Evolutionary conservation across 2,888 invertebrate genomes (phyloP).

Genomic region (Odontomyia ornata): DNA sequence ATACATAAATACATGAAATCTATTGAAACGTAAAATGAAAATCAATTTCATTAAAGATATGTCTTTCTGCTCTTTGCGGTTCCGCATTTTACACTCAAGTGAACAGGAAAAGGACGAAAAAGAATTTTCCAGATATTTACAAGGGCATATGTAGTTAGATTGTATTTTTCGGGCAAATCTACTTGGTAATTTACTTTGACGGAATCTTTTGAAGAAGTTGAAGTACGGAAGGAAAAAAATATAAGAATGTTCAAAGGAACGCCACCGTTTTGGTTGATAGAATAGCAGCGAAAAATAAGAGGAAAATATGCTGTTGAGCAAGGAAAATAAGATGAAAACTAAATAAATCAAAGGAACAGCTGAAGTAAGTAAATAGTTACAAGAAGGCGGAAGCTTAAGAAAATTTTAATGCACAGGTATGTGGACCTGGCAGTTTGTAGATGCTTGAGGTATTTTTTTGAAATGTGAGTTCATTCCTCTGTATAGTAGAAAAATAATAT

Average conservation of each 20-base stretch:
- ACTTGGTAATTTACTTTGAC: constrained; percentile 20
- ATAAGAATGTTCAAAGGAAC: no score
- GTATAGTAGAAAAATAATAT: no score
- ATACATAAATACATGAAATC: constrained; percentile 8
- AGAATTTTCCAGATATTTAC: no score
- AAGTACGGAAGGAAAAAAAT: neutral
- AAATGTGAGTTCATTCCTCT: no score
- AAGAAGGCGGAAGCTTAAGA: no score
- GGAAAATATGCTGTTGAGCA: neutral
- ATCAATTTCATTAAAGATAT: constrained; percentile 30
- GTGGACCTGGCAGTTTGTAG: no score
- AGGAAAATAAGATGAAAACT: neutral
- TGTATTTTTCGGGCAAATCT: neutral
- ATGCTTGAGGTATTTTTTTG: no score
- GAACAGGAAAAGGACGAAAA: constrained; percentile 29
- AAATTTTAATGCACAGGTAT: no score
- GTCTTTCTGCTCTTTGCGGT: neutral
- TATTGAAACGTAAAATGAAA: neutral
- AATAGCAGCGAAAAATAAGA: neutral
- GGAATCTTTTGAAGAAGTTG: neutral
- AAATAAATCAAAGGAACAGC: constrained; percentile 2
- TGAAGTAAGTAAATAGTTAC: no score
- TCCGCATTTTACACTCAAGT: constrained; percentile 17
- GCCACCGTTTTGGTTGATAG: no score
- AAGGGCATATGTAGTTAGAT: neutral